Evolutionary conservation across 2,797 vertebrate genomes (phyloP), one percentile per base, ranked within the genome.

Genomic region (Rhinoraja longicauda): DNA sequence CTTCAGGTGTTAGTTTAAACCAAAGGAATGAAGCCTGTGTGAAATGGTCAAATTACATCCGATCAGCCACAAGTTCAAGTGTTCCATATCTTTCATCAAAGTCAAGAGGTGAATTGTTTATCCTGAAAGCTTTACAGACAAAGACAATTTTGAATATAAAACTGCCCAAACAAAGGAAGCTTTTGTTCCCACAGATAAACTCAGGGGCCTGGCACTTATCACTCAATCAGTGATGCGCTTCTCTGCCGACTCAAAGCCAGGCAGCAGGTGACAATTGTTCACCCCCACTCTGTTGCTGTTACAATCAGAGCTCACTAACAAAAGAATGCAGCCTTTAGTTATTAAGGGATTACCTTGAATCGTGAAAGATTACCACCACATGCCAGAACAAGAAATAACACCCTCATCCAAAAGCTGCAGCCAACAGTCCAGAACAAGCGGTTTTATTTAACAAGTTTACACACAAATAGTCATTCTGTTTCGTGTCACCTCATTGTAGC

Each of bases 221-320:
- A 92, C 39, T 75, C 32, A 36, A 92, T 92, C 90, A 92, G 72
- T 73, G 70, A 75, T 53, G 9, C 13, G 90, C 90, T 70, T 92
- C 90, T 75, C 70, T 10, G 12, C 39, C 53, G 32, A 73, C 90
- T 92, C 90, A 92, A 92, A 92, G 70, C 12, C 90, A 57, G 90
- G 90, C 90, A 92, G 70, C 90, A 92, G 90, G 90, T 92, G 67
- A 92, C 70, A 92, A 73, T 92, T 45, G 45, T 92, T 92, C 92
- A 75, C 32, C 90, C 90, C 7, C 90, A 53, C 90, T 92, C 39
- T 29, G 19, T 19, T n/a, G n/a, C 29, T 73, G 39, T 13, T 39
- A 92, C 90, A 92, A 73, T 92, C 32, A 12, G 21, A 73, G 90
- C 21, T 92, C 36, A 92, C 72, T 92, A 73, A 92, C 90, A 92